Evolutionary conservation across 1,140 invertebrate genomes (phyloP).

Genomic region (Zaprionus nigranus): DNA sequence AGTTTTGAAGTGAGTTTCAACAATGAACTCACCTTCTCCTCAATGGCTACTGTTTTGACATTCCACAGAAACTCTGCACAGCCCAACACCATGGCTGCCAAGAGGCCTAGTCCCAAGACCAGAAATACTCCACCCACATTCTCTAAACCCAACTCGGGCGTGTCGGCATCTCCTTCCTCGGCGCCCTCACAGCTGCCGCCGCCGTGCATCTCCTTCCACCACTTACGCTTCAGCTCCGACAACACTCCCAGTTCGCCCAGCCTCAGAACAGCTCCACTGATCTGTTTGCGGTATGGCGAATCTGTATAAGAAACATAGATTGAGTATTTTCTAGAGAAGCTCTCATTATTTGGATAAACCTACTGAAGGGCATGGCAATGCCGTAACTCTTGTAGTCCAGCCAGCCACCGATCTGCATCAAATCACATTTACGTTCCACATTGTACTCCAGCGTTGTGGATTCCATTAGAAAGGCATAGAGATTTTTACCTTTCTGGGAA

Average conservation of each 20-base stretch:
- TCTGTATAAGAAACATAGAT: conserved; percentile 84
- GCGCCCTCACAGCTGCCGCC: conserved; percentile 68
- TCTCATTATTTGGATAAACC: conserved; percentile 7
- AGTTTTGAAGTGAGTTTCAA: neutral
- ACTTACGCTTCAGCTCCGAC: conserved; percentile 90
- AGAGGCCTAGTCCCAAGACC: conserved; percentile 87
- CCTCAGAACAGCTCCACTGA: conserved; percentile 89
- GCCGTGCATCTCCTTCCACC: conserved; percentile 90
- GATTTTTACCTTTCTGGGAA: conserved; percentile 88
- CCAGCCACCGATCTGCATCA: conserved; percentile 96
- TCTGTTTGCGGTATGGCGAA: conserved; percentile 89
- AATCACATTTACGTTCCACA: conserved; percentile 94
- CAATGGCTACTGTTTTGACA: conserved; percentile 86
- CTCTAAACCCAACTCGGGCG: conserved; percentile 86
- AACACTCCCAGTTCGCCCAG: conserved; percentile 92
- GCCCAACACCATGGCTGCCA: conserved; percentile 85
- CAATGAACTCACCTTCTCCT: conserved; percentile 84
- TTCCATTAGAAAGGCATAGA: conserved; percentile 98
- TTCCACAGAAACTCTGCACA: conserved; percentile 88
- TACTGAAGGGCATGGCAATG: conserved; percentile 88
- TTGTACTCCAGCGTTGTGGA: conserved; percentile 96
- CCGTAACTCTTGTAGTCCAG: conserved; percentile 94
- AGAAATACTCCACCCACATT: conserved; percentile 91
- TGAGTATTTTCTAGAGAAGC: neutral
- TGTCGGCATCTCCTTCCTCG: conserved; percentile 69